Evolutionary conservation across 2,113 vertebrate species (phyloP).

Genomic region (Fregata magnificens): DNA sequence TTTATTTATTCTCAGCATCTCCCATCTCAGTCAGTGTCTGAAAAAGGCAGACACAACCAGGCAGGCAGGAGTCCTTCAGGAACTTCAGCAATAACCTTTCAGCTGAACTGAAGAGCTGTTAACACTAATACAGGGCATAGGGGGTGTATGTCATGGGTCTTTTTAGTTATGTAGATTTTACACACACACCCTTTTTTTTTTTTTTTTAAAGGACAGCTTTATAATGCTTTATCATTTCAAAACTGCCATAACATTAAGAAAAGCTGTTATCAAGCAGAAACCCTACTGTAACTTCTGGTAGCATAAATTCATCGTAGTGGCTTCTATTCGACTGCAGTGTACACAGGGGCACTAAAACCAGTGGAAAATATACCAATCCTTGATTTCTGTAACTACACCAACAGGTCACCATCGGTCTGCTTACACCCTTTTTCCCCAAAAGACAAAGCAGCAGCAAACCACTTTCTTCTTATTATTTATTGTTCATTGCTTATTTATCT

Average conservation of each 20-base stretch:
- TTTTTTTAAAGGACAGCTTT: no score
- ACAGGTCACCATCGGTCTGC: rapidly evolving
- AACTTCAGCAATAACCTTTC: not conserved
- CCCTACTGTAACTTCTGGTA: not conserved
- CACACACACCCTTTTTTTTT: no score
- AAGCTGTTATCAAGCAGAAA: not conserved
- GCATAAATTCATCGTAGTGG: not conserved
- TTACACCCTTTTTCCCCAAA: not conserved
- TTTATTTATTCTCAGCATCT: not conserved
- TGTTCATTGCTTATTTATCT: not conserved
- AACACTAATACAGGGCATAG: rapidly evolving
- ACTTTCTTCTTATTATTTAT: not conserved
- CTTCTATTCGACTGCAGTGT: not conserved
- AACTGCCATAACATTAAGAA: not conserved
- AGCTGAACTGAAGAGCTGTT: rapidly evolving
- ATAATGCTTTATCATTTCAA: not conserved
- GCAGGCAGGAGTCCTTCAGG: not conserved
- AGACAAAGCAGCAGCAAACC: not conserved
- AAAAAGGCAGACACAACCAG: not conserved
- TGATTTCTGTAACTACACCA: not conserved
- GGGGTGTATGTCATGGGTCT: not conserved
- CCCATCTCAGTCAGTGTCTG: not conserved
- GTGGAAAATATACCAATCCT: not conserved
- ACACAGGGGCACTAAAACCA: rapidly evolving
- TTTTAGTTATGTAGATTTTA: not conserved